A percentile compares a stretch with the other conserved stretches of the same genome.
Evolutionary conservation across 1,140 invertebrate genomes (phyloP).

Genomic region (Coenobita brevimanus): DNA sequence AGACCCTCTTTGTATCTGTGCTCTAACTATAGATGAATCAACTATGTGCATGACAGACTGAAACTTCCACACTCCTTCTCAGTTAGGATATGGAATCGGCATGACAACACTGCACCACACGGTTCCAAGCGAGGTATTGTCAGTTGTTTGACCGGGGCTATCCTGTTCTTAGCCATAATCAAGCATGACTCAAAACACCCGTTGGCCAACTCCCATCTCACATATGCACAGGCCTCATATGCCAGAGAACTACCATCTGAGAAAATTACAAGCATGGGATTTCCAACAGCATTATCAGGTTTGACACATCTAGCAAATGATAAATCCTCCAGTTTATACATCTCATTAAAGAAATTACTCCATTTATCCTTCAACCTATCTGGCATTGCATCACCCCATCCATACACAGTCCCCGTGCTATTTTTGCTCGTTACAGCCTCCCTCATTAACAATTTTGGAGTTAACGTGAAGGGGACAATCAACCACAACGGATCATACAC

Average conservation of each 20-base stretch:
- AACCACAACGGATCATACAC: slow-evolving; percentile 15
- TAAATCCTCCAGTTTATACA: slow-evolving; percentile 23
- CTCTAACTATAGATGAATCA: slow-evolving; percentile 26
- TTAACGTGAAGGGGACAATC: not conserved
- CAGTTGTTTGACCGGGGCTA: slow-evolving; percentile 26
- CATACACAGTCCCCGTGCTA: not conserved
- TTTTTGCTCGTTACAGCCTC: not conserved
- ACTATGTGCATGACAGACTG: slow-evolving; percentile 27
- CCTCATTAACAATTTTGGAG: slow-evolving; percentile 28
- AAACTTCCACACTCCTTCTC: slow-evolving; percentile 2
- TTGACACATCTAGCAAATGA: not conserved
- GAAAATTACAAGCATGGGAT: slow-evolving; percentile 3
- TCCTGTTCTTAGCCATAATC: slow-evolving; percentile 28
- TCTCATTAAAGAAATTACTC: not conserved
- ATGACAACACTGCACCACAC: not conserved
- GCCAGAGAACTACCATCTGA: slow-evolving; percentile 21
- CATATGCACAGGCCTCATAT: slow-evolving; percentile 30
- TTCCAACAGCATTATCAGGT: not conserved
- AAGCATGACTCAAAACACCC: slow-evolving; percentile 6
- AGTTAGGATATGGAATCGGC: not conserved
- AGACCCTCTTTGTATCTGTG: slow-evolving; percentile 25
- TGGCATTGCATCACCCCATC: not conserved
- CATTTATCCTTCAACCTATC: slow-evolving; percentile 6
- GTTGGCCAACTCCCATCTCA: slow-evolving; percentile 1
- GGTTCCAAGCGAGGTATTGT: slow-evolving; percentile 23